A percentile compares a stretch with the other conserved stretches of the same genome.
Conservation (phyloP, 2,888 invertebrate species). For the Listrodromus nycthemerus region DNA sequence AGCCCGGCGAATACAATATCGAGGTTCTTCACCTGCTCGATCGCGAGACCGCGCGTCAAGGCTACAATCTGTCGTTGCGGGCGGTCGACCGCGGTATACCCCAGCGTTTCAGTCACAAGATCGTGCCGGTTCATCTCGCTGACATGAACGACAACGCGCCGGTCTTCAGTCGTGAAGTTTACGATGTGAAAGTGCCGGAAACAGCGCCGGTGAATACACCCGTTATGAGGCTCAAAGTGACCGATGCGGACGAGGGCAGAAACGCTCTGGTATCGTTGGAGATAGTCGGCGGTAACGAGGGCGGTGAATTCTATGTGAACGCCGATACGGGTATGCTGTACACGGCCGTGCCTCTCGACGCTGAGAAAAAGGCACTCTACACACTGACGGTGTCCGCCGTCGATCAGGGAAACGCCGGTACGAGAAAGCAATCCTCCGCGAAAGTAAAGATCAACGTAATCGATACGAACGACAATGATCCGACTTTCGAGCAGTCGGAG, state of each 20-base stretch:
- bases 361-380: conserved; percentile 93
- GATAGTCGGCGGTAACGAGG: conserved; percentile 96
- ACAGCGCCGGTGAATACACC: conserved; percentile 95
- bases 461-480: conserved; percentile 98
- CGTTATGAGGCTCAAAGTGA: conserved; percentile 93
- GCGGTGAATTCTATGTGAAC: conserved; percentile 94
- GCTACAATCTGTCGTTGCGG: conserved; percentile 94
- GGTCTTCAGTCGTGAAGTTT: conserved; percentile 93
- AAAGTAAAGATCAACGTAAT: conserved; percentile 95
- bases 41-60: conserved; percentile 91
- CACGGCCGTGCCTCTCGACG: conserved; percentile 92
- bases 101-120: conserved; percentile 91
- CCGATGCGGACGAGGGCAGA: conserved; percentile 93
- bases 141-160: conserved; percentile 95
- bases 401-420: conserved; percentile 93
- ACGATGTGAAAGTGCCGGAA: conserved; percentile 95
- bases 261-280: conserved; percentile 94
- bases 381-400: conserved; percentile 95
- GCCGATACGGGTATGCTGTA: conserved; percentile 95
- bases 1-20: conserved; percentile 90
- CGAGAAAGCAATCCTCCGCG: conserved; percentile 94
- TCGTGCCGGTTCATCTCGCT: conserved; percentile 92
- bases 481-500: conserved; percentile 91
- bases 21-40: conserved; percentile 91
- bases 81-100: conserved; percentile 94